Conservation (phyloP, 2,888 invertebrate genomes). For the Himalopsyche japonica region DNA sequence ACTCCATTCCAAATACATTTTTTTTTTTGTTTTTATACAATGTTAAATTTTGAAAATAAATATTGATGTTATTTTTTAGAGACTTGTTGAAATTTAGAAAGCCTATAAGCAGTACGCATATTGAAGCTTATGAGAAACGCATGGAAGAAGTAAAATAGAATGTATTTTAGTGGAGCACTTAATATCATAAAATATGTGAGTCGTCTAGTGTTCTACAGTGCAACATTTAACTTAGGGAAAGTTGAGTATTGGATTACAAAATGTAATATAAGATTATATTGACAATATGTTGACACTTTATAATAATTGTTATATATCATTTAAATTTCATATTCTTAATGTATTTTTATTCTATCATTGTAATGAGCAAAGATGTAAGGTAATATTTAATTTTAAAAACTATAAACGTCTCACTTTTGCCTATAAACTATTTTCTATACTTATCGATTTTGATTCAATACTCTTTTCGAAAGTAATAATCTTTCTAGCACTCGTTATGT, state of each 20-base stretch:
- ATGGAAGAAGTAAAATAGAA: not conserved
- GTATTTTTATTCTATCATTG: not conserved
- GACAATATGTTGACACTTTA: not conserved
- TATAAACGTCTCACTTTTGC: not conserved
- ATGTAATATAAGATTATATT: not conserved
- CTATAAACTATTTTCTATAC: not conserved
- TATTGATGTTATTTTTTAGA: not conserved
- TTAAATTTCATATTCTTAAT: not conserved
- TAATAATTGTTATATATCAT: not conserved
- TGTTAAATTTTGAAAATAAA: not conserved
- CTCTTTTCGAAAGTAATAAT: not conserved
- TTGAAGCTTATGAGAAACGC: not conserved
- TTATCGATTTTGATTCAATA: not conserved
- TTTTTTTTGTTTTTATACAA: not conserved
- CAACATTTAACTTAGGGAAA: not conserved
- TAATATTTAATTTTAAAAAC: not conserved
- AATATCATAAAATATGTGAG: not conserved
- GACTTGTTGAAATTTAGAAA: not conserved
- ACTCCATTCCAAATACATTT: not conserved
- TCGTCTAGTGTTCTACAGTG: not conserved
- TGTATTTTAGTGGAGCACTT: not conserved
- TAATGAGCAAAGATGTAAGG: not conserved
- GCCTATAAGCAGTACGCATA: not conserved
- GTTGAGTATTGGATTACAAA: not conserved
- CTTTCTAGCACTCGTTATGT: slow-evolving; percentile 5